phyloP scores from a whole-genome alignment of 2,888 invertebrate species.

The Lucinisca nassula region DNA sequence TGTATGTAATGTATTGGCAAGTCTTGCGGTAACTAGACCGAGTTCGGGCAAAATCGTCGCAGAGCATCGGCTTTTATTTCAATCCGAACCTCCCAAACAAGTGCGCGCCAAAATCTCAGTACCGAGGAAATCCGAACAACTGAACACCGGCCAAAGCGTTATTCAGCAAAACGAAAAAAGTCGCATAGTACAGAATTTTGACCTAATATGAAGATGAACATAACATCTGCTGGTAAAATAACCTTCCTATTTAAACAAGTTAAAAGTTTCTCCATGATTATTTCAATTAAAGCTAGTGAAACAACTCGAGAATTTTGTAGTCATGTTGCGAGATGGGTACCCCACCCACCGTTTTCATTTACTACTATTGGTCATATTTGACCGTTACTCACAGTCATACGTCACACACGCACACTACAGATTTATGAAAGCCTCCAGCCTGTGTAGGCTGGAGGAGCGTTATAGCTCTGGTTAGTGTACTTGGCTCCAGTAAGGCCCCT shows the following conservation, averaged over 20 bases:
- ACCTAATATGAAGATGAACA: slow-evolving; percentile 77
- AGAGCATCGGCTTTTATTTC: no score
- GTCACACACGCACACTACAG: background rate
- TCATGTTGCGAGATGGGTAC: slow-evolving; percentile 7
- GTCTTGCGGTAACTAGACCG: background rate
- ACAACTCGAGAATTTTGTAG: background rate
- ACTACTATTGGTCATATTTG: no score
- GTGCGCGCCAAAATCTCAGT: background rate
- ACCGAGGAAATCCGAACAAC: background rate
- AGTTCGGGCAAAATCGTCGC: background rate
- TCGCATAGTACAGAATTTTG: background rate
- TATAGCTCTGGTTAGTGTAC: background rate
- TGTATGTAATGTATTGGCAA: background rate
- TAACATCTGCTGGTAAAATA: slow-evolving; percentile 80
- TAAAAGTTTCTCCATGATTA: background rate
- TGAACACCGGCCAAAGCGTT: slow-evolving; percentile 40
- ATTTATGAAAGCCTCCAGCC: background rate
- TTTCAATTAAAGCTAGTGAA: background rate
- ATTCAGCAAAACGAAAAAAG: slow-evolving; percentile 45
- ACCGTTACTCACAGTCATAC: no score
- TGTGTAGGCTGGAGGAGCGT: background rate
- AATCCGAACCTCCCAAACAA: no score
- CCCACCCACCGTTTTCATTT: no score
- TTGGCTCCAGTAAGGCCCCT: background rate
- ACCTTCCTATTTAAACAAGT: background rate